phyloP scores from a whole-genome alignment of 2,888 invertebrate species.

The Rugalucina vietnamica region DNA sequence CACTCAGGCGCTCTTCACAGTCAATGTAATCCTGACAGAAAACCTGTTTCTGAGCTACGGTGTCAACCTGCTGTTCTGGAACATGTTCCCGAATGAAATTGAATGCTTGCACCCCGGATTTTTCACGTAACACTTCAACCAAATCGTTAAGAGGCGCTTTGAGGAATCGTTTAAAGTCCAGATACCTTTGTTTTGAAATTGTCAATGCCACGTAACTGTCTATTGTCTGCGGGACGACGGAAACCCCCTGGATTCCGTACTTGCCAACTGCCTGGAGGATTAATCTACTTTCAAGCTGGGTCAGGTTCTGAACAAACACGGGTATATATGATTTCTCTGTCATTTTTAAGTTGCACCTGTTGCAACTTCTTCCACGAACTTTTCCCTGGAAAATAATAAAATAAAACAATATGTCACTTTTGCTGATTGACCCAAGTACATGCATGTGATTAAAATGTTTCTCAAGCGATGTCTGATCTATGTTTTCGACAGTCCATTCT shows the following conservation, averaged over 20 bases:
- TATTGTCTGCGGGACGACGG: neutral
- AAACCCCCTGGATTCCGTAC: neutral
- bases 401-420: no score
- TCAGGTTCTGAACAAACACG: neutral
- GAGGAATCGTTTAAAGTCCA: slow-evolving; percentile 17
- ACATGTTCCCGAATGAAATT: neutral
- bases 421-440: no score
- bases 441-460: no score
- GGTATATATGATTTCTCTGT: neutral
- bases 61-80: neutral
- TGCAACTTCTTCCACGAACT: neutral
- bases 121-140: neutral
- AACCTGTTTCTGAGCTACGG: neutral
- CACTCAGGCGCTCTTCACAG: neutral
- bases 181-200: neutral
- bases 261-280: neutral
- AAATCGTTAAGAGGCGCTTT: neutral
- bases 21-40: slow-evolving; percentile 12
- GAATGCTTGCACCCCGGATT: slow-evolving; percentile 13
- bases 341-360: slow-evolving; percentile 15
- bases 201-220: slow-evolving; percentile 13
- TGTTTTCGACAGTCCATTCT: no score
- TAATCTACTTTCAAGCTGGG: slow-evolving; percentile 9
- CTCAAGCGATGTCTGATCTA: no score
- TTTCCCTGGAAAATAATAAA: neutral